Percentiles rank a stretch among this genome's conserved stretches.
phyloP scores from a whole-genome alignment of 2,113 vertebrate species.

The Mohoua ochrocephala region DNA sequence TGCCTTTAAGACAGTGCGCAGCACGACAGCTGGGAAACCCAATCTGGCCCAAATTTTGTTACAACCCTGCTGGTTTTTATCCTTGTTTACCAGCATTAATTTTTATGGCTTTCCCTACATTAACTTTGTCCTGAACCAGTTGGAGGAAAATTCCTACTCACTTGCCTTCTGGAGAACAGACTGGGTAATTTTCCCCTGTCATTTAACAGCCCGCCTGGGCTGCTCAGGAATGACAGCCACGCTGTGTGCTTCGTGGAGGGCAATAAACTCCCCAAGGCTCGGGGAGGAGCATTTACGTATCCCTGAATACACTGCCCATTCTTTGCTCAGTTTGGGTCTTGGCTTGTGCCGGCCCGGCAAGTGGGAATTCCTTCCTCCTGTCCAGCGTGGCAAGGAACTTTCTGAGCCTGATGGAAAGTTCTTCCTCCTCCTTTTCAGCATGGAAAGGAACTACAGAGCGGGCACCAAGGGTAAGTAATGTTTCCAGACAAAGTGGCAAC shows the following conservation, averaged over 20 bases:
- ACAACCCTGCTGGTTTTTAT: slow-evolving; percentile 45
- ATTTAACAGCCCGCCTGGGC: neutral
- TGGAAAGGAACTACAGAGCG: neutral
- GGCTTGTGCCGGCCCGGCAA: neutral
- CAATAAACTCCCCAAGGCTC: neutral
- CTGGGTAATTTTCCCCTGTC: slow-evolving; percentile 41
- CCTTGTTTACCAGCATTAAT: slow-evolving; percentile 61
- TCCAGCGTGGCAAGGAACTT: neutral
- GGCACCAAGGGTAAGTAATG: neutral
- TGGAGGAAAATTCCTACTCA: slow-evolving; percentile 30
- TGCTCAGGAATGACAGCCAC: neutral
- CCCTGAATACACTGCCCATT: neutral
- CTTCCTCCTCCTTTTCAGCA: neutral
- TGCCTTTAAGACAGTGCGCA: neutral
- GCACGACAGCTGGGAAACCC: slow-evolving; percentile 35
- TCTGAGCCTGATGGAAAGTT: neutral
- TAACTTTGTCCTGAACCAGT: slow-evolving; percentile 29
- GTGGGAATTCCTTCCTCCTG: neutral
- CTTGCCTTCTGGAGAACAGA: slow-evolving; percentile 55
- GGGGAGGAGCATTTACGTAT: neutral
- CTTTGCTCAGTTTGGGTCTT: neutral
- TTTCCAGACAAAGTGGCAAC: neutral
- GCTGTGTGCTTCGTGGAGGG: neutral
- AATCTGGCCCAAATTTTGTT: slow-evolving; percentile 23
- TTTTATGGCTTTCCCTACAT: slow-evolving; percentile 53